Conservation (phyloP, 2,113 vertebrate species). For the Coptodon rendalli region DNA sequence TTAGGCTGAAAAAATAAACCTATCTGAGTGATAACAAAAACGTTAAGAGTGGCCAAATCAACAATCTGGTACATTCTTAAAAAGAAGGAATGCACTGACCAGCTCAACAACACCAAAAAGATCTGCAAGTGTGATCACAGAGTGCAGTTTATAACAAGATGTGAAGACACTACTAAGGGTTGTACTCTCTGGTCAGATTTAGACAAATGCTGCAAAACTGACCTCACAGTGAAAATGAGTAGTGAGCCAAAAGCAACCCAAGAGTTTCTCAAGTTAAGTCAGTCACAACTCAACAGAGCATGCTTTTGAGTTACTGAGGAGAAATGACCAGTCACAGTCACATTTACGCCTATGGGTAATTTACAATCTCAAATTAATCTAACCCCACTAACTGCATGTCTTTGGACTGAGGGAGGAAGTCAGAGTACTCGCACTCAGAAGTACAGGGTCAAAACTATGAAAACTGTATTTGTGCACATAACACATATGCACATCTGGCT, state of each 20-base stretch:
- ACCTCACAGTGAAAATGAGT: neutral
- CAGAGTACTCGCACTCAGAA: neutral
- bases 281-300: neutral
- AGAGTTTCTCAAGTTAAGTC: neutral
- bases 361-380: neutral
- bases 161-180: neutral
- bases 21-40: neutral
- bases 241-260: neutral
- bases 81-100: neutral
- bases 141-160: neutral
- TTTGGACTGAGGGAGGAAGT: neutral
- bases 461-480: neutral
- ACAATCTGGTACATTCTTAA: neutral
- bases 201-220: neutral
- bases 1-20: neutral
- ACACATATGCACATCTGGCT: neutral
- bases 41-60: neutral
- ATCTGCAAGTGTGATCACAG: neutral
- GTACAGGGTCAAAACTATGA: neutral
- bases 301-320: neutral
- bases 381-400: neutral
- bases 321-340: neutral
- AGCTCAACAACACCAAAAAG: neutral
- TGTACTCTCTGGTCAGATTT: neutral
- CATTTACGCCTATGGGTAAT: neutral